A percentile compares a stretch with the other conserved stretches of the same genome.
phyloP scores from a whole-genome alignment of 2,113 vertebrate species.

The Carassius auratus region DNA sequence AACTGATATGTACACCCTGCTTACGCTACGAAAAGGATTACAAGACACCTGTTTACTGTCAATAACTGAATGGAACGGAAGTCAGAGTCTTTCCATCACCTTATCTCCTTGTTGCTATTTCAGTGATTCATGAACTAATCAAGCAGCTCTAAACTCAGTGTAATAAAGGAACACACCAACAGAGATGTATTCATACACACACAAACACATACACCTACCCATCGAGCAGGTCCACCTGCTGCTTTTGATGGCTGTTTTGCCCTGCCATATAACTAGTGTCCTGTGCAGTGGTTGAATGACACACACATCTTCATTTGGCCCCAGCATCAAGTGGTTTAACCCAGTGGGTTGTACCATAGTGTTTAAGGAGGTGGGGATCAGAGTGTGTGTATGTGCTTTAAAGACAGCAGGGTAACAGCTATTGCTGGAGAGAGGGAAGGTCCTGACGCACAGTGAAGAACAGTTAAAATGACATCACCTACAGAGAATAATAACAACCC shows the following conservation, averaged over 20 bases:
- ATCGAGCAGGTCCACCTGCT: conserved; percentile 16
- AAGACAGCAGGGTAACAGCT: not conserved
- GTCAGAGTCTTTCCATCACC: conserved; percentile 1
- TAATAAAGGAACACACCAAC: not conserved
- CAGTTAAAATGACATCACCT: not conserved
- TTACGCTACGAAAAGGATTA: conserved; percentile 59
- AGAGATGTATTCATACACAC: not conserved
- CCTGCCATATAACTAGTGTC: not conserved
- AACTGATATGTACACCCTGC: conserved; percentile 47
- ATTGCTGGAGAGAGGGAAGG: not conserved
- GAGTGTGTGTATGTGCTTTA: not conserved
- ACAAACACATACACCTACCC: conserved; percentile 32
- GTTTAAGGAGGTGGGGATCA: conserved; percentile 22
- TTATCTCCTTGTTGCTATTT: not conserved
- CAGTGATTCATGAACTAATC: conserved; percentile 15
- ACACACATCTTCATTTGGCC: not conserved
- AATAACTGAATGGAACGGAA: conserved; percentile 50
- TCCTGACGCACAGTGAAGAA: not conserved
- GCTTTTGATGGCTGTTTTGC: not conserved
- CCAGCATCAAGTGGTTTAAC: conserved; percentile 10
- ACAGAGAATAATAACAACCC: conserved; percentile 6
- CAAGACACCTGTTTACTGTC: conserved; percentile 57
- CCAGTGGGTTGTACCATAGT: conserved; percentile 36
- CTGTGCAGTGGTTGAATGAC: conserved; percentile 4
- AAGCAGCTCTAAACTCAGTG: not conserved